phyloP scores from a whole-genome alignment of 2,113 vertebrate genomes.

The Glaucomys volans region DNA sequence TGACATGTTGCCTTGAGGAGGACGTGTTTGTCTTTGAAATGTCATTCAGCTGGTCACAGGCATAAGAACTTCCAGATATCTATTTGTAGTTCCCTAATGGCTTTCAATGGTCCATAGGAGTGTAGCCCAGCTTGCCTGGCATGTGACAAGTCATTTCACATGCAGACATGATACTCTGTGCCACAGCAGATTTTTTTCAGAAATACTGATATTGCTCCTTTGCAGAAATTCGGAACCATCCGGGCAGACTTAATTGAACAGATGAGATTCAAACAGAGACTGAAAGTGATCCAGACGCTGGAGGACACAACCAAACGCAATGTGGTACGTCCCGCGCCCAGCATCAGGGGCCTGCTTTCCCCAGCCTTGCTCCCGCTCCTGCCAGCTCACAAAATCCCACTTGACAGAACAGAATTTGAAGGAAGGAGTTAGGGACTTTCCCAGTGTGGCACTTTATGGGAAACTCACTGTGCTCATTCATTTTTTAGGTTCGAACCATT shows the following conservation, averaged over 20 bases:
- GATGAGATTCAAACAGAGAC: conserved; percentile 98
- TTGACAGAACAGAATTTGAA: neutral
- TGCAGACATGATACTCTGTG: neutral
- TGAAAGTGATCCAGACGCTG: conserved; percentile 98
- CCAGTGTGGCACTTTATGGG: neutral
- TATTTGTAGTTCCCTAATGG: neutral
- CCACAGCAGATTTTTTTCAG: neutral
- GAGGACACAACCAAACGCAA: conserved; percentile 99
- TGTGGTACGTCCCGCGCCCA: conserved; percentile 89
- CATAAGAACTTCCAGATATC: neutral
- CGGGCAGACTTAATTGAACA: conserved; percentile 97
- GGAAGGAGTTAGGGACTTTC: neutral
- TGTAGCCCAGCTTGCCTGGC: neutral
- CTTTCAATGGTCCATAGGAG: neutral
- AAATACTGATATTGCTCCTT: conserved; percentile 12
- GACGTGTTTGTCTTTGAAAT: neutral
- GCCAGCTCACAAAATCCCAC: rapidly evolving
- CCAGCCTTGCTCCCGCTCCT: rapidly evolving
- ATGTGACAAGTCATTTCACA: neutral
- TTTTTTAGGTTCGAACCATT: conserved; percentile 94
- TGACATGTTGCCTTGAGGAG: neutral
- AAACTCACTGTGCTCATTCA: neutral
- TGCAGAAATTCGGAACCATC: conserved; percentile 97
- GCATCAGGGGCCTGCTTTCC: rapidly evolving
- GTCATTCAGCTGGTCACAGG: neutral